A percentile compares a stretch with the other conserved stretches of the same genome.
phyloP scores from a whole-genome alignment of 2,113 vertebrate species.

The Grantiella picta region DNA sequence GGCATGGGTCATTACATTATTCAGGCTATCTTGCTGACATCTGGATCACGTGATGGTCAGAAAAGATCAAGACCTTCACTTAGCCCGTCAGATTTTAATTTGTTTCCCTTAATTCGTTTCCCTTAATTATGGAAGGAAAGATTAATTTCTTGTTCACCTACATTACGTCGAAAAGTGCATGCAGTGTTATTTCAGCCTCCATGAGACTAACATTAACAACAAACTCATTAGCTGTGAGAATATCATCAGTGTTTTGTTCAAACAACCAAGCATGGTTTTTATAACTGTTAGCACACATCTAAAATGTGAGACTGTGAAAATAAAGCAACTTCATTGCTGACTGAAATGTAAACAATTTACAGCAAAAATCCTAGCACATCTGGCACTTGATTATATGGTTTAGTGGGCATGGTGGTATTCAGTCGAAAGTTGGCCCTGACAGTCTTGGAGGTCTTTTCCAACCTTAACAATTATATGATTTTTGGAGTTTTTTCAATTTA shows the following conservation, averaged over 20 bases:
- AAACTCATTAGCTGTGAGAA: not conserved
- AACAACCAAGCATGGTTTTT: not conserved
- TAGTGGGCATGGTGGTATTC: not conserved
- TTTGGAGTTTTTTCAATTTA: not conserved
- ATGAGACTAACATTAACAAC: not conserved
- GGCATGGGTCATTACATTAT: not conserved
- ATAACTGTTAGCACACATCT: not conserved
- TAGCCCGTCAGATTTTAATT: not conserved
- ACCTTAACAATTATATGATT: not conserved
- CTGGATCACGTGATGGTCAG: not conserved
- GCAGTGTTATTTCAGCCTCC: not conserved
- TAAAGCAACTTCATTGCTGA: not conserved
- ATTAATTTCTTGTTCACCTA: not conserved
- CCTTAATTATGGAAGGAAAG: not conserved
- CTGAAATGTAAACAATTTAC: not conserved
- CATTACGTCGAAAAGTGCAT: not conserved
- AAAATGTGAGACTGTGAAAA: not conserved
- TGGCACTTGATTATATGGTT: fast-evolving
- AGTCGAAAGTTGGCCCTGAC: not conserved
- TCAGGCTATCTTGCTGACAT: not conserved
- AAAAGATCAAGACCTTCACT: not conserved
- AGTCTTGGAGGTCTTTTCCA: not conserved
- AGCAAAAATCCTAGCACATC: not conserved
- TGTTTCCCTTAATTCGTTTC: not conserved
- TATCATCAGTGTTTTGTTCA: not conserved